Conservation (phyloP, 2,113 vertebrate genomes). For the Cyprinodon tularosa region DNA sequence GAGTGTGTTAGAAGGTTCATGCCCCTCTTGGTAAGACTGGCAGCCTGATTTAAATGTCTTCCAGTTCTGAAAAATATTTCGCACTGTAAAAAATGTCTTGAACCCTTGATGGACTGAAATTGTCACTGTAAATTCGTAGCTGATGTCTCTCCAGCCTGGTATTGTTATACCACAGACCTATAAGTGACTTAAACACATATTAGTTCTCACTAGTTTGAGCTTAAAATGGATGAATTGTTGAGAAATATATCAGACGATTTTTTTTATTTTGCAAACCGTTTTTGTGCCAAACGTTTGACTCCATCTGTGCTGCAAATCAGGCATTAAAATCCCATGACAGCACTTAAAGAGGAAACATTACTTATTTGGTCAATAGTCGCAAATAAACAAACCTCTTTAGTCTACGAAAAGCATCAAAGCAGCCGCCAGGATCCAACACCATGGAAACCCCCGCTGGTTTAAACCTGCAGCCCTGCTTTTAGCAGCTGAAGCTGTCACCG, state of each 20-base stretch:
- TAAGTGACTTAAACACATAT: too few relatives aligned
- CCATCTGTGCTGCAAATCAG: not conserved
- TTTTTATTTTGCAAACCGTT: not conserved
- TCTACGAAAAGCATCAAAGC: slow-evolving; percentile 56
- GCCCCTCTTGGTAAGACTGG: too few relatives aligned
- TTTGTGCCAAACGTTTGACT: not conserved
- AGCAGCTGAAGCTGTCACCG: slow-evolving; percentile 37
- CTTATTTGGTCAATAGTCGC: not conserved
- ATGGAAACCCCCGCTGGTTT: slow-evolving; percentile 52
- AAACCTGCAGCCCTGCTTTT: slow-evolving; percentile 26
- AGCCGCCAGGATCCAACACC: slow-evolving; percentile 36
- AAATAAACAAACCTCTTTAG: slow-evolving; percentile 24
- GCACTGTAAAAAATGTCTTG: too few relatives aligned
- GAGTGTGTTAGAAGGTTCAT: too few relatives aligned
- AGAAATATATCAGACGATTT: not conserved
- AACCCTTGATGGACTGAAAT: too few relatives aligned
- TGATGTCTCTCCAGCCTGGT: too few relatives aligned
- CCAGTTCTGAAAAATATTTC: too few relatives aligned
- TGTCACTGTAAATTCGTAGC: too few relatives aligned
- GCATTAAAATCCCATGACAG: not conserved
- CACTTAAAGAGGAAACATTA: not conserved
- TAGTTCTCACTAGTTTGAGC: too few relatives aligned
- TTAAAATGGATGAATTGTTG: not conserved
- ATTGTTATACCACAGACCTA: too few relatives aligned
- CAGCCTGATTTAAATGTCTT: too few relatives aligned